Percentiles rank a stretch among this genome's conserved stretches.
Conservation (phyloP, 30 jellyfish, hydroid and myxozoan genomes). For the Pelagia noctiluca region DNA sequence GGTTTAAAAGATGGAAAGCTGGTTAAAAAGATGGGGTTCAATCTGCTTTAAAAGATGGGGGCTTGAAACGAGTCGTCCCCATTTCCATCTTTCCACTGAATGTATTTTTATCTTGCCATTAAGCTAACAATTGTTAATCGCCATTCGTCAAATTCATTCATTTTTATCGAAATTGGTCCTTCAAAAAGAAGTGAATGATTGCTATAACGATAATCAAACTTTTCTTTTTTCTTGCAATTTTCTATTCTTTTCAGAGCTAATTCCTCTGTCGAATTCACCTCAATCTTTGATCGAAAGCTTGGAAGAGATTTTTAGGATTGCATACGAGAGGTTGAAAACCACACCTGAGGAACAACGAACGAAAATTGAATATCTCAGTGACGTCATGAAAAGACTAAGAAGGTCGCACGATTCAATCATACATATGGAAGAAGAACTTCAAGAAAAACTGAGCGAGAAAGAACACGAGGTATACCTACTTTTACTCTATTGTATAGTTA, state of each 20-base stretch:
- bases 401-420: conserved; percentile 28
- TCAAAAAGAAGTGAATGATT: no score
- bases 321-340: conserved; percentile 21
- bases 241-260: neutral
- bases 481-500: neutral
- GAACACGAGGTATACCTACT: conserved; percentile 11
- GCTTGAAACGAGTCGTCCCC: no score
- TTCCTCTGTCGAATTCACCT: neutral
- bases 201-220: no score
- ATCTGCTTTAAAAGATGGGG: no score
- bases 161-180: no score
- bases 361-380: conserved; percentile 5
- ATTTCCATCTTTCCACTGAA: no score
- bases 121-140: no score
- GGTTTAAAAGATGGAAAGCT: no score
- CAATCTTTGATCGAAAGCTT: neutral
- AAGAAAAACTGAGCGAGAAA: conserved; percentile 22
- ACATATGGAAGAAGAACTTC: conserved; percentile 16
- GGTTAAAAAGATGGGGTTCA: no score
- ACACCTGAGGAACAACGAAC: conserved; percentile 27
- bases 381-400: conserved; percentile 22
- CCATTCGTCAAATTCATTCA: no score
- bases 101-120: no score
- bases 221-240: no score
- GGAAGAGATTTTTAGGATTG: conserved; percentile 36